These are phyloP conservation scores for Meleagris gallopavo DNA, from an alignment of 2,113 vertebrate genomes.

Conservation along the genomic window DNA sequence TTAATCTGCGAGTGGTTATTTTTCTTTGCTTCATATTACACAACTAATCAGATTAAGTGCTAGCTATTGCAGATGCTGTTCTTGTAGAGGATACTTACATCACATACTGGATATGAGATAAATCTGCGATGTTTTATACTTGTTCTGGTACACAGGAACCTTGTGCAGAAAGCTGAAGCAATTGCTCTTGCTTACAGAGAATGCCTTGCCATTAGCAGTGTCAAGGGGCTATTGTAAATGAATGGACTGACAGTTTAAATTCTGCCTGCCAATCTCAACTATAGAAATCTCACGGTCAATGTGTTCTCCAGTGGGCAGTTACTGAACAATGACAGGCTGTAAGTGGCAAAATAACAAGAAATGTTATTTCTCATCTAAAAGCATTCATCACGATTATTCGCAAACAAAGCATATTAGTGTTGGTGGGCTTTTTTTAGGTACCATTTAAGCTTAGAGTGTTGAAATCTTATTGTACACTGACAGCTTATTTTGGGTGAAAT, in stretches of 20 bases:
- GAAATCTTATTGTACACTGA: conserved; percentile 17
- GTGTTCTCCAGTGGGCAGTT: not conserved
- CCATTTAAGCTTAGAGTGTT: not conserved
- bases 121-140: not conserved
- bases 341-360: not conserved
- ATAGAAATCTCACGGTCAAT: not conserved
- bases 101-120: not conserved
- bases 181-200: not conserved
- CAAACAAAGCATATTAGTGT: not conserved
- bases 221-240: fast-evolving
- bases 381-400: not conserved
- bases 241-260: not conserved
- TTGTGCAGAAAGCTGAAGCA: not conserved
- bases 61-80: not conserved
- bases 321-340: not conserved
- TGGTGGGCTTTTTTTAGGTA: not conserved
- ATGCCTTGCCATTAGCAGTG: fast-evolving
- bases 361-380: not conserved
- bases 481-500: not conserved
- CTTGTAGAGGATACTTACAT: not conserved
- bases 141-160: not conserved
- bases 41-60: not conserved
- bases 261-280: not conserved
- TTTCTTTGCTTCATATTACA: not conserved
- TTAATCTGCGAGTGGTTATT: not conserved